These are phyloP conservation scores for Hydroisotoma schaefferi DNA, from an alignment of 2,888 invertebrate species.

Conservation along the genomic window DNA sequence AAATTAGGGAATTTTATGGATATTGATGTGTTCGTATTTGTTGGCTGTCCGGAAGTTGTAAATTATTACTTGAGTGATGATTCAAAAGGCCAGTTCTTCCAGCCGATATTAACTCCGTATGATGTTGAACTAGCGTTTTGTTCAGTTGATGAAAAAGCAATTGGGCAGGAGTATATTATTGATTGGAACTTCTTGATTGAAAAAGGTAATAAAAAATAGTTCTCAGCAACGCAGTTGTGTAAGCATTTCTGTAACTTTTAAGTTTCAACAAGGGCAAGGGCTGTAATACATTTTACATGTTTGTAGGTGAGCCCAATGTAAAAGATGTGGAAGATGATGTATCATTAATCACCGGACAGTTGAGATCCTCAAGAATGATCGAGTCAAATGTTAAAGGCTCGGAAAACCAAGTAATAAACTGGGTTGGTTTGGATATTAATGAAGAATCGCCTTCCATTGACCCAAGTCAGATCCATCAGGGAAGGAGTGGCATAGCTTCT, in stretches of 20 bases:
- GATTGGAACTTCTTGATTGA: constrained; percentile 35
- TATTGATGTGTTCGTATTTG: constrained; percentile 86
- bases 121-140: constrained; percentile 75
- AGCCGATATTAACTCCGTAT: constrained; percentile 84
- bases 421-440: constrained; percentile 41
- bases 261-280: too few relatives aligned
- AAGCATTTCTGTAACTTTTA: too few relatives aligned
- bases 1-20: constrained; percentile 94
- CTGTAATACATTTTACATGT: too few relatives aligned
- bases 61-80: constrained; percentile 74
- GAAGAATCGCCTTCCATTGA: constrained; percentile 24
- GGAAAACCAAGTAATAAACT: constrained; percentile 43
- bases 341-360: constrained; percentile 69
- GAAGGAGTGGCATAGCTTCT: constrained; percentile 42
- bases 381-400: constrained; percentile 4
- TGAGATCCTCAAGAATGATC: constrained; percentile 17
- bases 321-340: constrained; percentile 58
- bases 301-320: constrained; percentile 26
- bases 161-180: constrained; percentile 30
- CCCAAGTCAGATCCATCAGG: constrained; percentile 34
- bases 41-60: constrained; percentile 76
- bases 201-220: constrained; percentile 18
- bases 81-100: constrained; percentile 69
- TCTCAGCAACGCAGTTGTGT: not conserved
- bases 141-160: constrained; percentile 12